Base-by-base conservation (phyloP, 2,113 vertebrate species). In the Abramis brama region DNA sequence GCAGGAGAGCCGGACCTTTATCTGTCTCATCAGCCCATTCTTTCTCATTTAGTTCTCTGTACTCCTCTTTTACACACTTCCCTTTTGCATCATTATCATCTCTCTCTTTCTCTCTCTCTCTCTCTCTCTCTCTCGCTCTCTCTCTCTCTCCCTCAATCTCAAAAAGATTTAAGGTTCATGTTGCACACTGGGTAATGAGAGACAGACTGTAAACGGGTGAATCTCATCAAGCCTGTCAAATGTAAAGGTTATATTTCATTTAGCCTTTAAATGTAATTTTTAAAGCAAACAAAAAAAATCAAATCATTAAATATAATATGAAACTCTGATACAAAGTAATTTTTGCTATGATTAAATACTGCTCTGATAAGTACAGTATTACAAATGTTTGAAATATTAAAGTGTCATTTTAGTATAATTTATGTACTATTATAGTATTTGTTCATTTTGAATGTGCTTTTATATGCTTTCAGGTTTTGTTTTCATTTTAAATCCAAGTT, bases 181-280 rank as follows among this genome's bases (percentile, higher is more conserved):
- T 52, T 62, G 60, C 82, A 27, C 43, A 64, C 39, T 68, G 82
- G 78, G 64, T 86, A 60, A 39, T 13, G 45, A 70, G 47, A 79
- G 80, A 78, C 39, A 5, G 43, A 84, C 33, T 36, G n/a, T 73
- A 70, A 25, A 50, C 43, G 74, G 70, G 36, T 76, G 23, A 76
- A 27, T 52, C 74, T 76, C n/a, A 13, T 73, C 70, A 73, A 11
- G 21, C 45, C 25, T 39, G 52, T 39, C 8, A 82, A 11, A 55
- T 36, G 9, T n/a, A 45, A 64, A 64, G 59, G 10, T n/a, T 4
- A 23, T 73, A 10, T 43, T n/a, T 45, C 21, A 36, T 55, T 84
- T 47, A 64, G 13, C 64, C 64, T 30, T 68, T 33, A 17, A 8
- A 68, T 68, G 6, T 68, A 15, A 33, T 52, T 52, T 50, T 17